Evolutionary conservation across 30 jellyfish, hydroid and myxozoan genomes (phyloP).

Genomic region (Aurelia coerulea): DNA sequence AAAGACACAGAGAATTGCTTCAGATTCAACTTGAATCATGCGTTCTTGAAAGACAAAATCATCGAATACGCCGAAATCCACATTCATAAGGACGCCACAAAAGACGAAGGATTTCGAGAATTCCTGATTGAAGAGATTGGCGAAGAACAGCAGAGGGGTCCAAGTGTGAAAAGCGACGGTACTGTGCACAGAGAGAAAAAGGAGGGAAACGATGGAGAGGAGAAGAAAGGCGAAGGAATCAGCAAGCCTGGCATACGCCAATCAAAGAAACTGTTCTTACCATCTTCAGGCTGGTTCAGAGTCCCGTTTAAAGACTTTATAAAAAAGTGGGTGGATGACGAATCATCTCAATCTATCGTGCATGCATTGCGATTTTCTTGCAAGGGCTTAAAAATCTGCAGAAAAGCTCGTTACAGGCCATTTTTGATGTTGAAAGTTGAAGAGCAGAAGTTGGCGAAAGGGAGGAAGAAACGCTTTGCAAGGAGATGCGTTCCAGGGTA

Average conservation of each 20-base stretch:
- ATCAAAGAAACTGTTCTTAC: neutral
- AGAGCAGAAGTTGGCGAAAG: slow-evolving; percentile 14
- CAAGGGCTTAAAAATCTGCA: slow-evolving; percentile 40
- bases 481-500: slow-evolving; percentile 43
- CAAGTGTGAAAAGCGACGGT: too few species aligned
- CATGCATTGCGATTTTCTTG: slow-evolving; percentile 21
- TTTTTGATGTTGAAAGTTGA: slow-evolving; percentile 36
- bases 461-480: slow-evolving; percentile 35
- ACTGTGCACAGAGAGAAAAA: too few species aligned
- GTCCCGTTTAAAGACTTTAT: neutral
- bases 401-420: slow-evolving; percentile 53
- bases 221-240: too few species aligned
- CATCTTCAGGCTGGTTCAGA: neutral
- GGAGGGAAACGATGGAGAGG: too few species aligned
- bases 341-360: neutral
- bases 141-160: neutral
- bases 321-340: slow-evolving; percentile 16
- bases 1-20: slow-evolving; percentile 41
- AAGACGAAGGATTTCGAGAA: neutral
- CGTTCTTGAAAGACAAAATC: neutral
- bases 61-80: slow-evolving; percentile 52
- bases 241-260: too few species aligned
- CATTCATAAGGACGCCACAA: slow-evolving; percentile 40
- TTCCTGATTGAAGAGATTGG: neutral
- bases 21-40: slow-evolving; percentile 42